A percentile compares a stretch with the other conserved stretches of the same genome.
phyloP scores from a whole-genome alignment of 2,888 invertebrate genomes.

The Agonopterix arenella region DNA sequence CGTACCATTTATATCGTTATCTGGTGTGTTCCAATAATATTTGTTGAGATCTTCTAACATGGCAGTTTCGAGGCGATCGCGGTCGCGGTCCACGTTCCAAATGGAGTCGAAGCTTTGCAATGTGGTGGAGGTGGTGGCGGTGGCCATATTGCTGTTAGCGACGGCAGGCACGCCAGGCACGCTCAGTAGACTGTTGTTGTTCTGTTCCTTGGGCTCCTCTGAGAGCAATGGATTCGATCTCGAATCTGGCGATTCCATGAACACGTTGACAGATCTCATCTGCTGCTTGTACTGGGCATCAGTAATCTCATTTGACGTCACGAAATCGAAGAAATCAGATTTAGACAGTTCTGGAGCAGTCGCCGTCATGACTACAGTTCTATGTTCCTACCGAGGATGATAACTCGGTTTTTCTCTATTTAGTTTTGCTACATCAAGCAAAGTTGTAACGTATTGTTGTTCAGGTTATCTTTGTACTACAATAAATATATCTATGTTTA shows the following conservation, averaged over 20 bases:
- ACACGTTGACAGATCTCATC: conserved; percentile 82
- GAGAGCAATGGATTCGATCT: conserved; percentile 67
- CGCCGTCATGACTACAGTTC: conserved; percentile 90
- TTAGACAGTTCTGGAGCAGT: conserved; percentile 90
- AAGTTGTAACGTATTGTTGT: conserved; percentile 25
- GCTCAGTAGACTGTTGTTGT: conserved; percentile 78
- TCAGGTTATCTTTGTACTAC: conserved; percentile 63
- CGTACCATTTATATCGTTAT: conserved; percentile 75
- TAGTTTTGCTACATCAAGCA: conserved; percentile 46
- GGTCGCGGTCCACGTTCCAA: conserved; percentile 84
- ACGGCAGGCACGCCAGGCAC: conserved; percentile 34
- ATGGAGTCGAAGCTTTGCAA: conserved; percentile 77
- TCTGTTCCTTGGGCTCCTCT: conserved; percentile 76
- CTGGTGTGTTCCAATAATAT: conserved; percentile 85
- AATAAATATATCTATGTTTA: conserved; percentile 65
- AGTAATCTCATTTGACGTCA: conserved; percentile 86
- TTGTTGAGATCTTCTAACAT: conserved; percentile 91
- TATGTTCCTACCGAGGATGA: conserved; percentile 58
- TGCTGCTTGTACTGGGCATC: conserved; percentile 83
- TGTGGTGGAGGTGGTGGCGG: conserved; percentile 61
- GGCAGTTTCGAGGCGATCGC: conserved; percentile 83
- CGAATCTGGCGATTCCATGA: conserved; percentile 77
- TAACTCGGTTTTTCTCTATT: conserved; percentile 39
- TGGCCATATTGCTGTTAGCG: conserved; percentile 41
- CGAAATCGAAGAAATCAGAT: conserved; percentile 93